Conservation (phyloP, 2,113 vertebrate species). For the Syngnathus typhle region DNA sequence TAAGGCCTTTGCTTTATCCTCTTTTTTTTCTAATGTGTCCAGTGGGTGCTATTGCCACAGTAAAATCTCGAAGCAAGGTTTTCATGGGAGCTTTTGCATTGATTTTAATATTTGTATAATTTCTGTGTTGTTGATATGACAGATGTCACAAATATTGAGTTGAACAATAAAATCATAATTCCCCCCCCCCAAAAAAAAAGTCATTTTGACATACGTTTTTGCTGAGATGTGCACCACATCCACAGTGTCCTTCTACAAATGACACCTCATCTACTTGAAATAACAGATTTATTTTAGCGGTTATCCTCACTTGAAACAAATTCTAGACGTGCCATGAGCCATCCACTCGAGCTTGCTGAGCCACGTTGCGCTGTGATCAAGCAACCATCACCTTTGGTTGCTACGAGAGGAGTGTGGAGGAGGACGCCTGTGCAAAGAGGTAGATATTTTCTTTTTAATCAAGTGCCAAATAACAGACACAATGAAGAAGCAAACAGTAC, state of each 20-base stretch:
- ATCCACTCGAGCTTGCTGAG: not conserved
- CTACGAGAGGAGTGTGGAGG: slow-evolving; percentile 54
- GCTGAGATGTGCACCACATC: not conserved
- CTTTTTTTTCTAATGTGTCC: not conserved
- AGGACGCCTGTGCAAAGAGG: slow-evolving; percentile 45
- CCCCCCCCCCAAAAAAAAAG: not conserved
- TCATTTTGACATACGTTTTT: not conserved
- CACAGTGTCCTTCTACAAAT: not conserved
- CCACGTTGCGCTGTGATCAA: not conserved
- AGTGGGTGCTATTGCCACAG: not conserved
- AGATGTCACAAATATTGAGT: not conserved
- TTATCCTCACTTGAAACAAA: not conserved
- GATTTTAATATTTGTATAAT: slow-evolving; percentile 18
- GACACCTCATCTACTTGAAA: not conserved
- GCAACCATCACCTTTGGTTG: slow-evolving; percentile 43
- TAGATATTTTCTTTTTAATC: not conserved
- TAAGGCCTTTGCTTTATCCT: slow-evolving; percentile 2
- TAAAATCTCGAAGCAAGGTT: slow-evolving; percentile 25
- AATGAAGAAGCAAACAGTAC: not conserved
- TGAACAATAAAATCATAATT: not conserved
- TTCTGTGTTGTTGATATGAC: not conserved
- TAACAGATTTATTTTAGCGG: not conserved
- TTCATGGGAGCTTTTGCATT: slow-evolving; percentile 13
- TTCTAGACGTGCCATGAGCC: not conserved
- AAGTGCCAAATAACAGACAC: not conserved